Conservation (phyloP, 2,113 vertebrate species). For the Prunella fulvescens region DNA sequence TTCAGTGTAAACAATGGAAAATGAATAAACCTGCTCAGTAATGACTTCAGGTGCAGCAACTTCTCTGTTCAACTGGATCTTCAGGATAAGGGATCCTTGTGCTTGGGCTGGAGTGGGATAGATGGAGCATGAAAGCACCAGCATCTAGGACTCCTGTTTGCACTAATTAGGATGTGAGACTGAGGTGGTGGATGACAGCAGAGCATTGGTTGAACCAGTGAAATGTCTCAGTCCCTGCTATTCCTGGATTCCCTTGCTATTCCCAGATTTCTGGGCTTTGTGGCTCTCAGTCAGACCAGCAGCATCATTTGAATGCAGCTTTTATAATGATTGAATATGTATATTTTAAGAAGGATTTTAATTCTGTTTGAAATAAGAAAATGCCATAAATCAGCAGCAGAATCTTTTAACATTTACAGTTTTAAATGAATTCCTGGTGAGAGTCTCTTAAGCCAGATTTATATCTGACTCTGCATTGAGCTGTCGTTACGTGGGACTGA, state of each 20-base stretch:
- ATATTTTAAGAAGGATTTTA: slow-evolving; percentile 45
- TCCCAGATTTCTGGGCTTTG: neutral
- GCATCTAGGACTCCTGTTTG: neutral
- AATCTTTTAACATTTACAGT: slow-evolving; percentile 82
- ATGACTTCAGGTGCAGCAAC: neutral
- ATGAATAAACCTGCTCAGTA: neutral
- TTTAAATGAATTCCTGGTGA: slow-evolving; percentile 84
- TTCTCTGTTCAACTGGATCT: neutral
- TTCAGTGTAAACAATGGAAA: neutral
- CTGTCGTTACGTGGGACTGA: slow-evolving; percentile 76
- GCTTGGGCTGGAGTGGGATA: neutral
- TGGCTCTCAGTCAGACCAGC: neutral
- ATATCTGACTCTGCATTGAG: slow-evolving; percentile 82
- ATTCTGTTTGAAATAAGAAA: slow-evolving; percentile 64
- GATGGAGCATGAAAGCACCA: neutral
- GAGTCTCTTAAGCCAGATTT: slow-evolving; percentile 85
- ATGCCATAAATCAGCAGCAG: slow-evolving; percentile 70
- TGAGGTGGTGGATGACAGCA: neutral
- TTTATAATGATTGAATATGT: neutral
- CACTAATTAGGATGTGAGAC: neutral
- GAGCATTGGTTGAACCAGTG: rapidly evolving
- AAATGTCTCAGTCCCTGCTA: neutral
- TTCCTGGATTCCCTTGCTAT: neutral
- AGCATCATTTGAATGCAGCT: neutral
- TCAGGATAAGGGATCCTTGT: neutral